Base-by-base conservation (phyloP, 2,113 vertebrate species). In the Tragelaphus scriptus region DNA sequence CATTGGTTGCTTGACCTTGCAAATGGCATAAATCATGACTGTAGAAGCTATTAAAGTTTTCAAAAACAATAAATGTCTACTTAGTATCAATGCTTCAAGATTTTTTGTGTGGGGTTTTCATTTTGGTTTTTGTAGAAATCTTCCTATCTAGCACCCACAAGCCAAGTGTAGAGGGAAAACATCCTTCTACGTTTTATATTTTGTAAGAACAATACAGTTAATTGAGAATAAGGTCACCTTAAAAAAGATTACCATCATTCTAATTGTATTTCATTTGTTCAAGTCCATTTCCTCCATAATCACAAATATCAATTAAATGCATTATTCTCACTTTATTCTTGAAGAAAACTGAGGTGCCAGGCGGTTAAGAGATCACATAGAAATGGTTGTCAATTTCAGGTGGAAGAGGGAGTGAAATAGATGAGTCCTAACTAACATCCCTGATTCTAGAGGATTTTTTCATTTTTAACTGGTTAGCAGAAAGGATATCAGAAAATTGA, bases 171-270 rank as follows among this genome's bases (percentile, higher is more conserved):
- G 32, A 92, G 4, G 21, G 2, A 68, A 92, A 97, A 82, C 2
- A 16, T 63, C 25, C 68, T 93, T 53, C 61, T 61, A 49, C 19
- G 91, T 91, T 71, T 85, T 71, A 11, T 75, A 85, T 87, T 93
- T 84, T 80, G 15, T 21, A 10, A 91, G 49, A 91, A 93, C 25
- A 88, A 77, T 90, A 14, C 15, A 91, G 51, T 90, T 90, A 25
- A 87, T 55, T 58, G 44, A 93, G 53, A 97, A 53, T 44, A 65
- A 26, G n/a, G 17, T 95, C n/a, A 92, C 88, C 56, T 97, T 87
- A 80, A 61, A 51, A 90, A 92, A 85, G 15, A 81, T 85, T 71
- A 1, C 19, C 10, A 44, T 80, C 53, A 84, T 91, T 8, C 11
- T 93, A 56, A 84, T 58, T 51, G 2, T 80, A 75, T 85, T 63